phyloP scores from a whole-genome alignment of 1,140 invertebrate genomes.

The Vanessa tameamea region DNA sequence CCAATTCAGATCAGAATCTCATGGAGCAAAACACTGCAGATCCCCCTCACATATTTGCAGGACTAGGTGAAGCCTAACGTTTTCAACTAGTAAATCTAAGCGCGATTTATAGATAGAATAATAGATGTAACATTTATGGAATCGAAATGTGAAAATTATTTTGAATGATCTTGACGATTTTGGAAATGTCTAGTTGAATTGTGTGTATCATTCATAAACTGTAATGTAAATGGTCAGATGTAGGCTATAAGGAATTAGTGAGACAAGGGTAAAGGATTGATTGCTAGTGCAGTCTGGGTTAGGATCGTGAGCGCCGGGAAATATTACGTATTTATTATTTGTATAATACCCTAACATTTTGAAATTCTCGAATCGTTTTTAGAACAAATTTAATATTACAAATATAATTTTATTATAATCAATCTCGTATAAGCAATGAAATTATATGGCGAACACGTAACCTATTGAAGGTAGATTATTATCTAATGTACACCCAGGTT shows the following conservation, averaged over 20 bases:
- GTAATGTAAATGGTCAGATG: conserved; percentile 22
- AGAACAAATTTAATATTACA: neutral
- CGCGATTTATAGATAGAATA: conserved; percentile 2
- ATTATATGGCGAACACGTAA: conserved; percentile 13
- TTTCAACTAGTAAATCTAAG: neutral
- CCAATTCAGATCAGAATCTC: neutral
- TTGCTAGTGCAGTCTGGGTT: conserved; percentile 1
- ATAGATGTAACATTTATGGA: neutral
- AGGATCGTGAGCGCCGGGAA: neutral
- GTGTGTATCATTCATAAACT: conserved; percentile 12
- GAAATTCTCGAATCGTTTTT: neutral
- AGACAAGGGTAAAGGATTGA: neutral
- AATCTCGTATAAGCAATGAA: conserved; percentile 2
- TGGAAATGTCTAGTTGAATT: conserved; percentile 15
- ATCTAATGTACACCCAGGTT: conserved; percentile 18
- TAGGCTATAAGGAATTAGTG: conserved; percentile 1
- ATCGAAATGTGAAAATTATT: neutral
- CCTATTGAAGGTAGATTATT: conserved; percentile 10
- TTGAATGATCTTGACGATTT: neutral
- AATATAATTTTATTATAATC: conserved; percentile 6
- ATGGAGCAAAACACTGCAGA: neutral
- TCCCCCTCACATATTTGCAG: neutral
- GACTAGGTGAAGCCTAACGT: neutral
- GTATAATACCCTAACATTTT: neutral
- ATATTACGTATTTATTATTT: neutral